Percentiles rank a stretch among this genome's conserved stretches.
Conservation (phyloP, 1,140 invertebrate genomes). For the Papilio aristodemus region DNA sequence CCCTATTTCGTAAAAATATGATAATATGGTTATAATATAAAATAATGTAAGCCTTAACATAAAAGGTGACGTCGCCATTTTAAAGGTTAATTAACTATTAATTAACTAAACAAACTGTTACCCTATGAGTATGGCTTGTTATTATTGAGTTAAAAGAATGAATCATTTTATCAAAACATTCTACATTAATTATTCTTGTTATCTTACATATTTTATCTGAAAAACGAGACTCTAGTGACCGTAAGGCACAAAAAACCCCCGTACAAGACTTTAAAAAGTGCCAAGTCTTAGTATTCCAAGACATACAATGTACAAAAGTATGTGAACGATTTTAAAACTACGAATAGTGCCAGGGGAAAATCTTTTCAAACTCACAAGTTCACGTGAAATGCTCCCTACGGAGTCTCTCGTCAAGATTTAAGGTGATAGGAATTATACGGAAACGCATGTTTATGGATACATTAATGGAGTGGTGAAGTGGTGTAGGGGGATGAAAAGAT, state of each 20-base stretch:
- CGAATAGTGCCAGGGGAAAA: slow-evolving; percentile 1
- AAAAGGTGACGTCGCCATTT: not conserved
- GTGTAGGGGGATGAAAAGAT: slow-evolving; percentile 44
- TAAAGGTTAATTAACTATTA: not conserved
- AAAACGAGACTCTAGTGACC: too few relatives aligned
- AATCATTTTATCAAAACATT: not conserved
- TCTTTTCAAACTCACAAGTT: slow-evolving; percentile 28
- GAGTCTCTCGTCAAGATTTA: slow-evolving; percentile 49
- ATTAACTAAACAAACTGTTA: not conserved
- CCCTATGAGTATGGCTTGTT: not conserved
- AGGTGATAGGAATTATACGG: slow-evolving; percentile 51
- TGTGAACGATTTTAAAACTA: not conserved
- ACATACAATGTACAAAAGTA: not conserved
- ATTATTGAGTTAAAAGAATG: not conserved
- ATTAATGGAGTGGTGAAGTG: slow-evolving; percentile 44
- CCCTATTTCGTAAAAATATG: too few relatives aligned
- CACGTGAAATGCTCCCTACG: slow-evolving; percentile 37
- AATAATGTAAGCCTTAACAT: not conserved
- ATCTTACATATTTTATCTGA: too few relatives aligned
- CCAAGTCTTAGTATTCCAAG: too few relatives aligned
- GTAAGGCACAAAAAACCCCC: too few relatives aligned
- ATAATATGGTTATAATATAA: too few relatives aligned
- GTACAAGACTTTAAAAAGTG: too few relatives aligned
- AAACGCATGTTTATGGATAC: slow-evolving; percentile 46
- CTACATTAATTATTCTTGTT: not conserved